Evolutionary conservation across 2,888 invertebrate species (phyloP).

Genomic region (Carterocephalus palaemon): DNA sequence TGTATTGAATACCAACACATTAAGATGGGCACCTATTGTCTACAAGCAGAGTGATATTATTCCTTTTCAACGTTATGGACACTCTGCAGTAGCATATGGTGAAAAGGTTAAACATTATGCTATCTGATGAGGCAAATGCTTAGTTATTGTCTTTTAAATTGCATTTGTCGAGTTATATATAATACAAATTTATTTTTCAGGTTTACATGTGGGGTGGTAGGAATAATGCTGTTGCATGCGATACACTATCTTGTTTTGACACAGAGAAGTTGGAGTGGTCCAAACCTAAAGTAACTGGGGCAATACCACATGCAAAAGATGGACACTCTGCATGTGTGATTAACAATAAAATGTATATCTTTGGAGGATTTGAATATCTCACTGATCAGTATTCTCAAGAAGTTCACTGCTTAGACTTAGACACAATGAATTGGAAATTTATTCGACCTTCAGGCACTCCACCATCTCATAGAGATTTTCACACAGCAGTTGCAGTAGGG

Average conservation of each 20-base stretch:
- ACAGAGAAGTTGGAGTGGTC: constrained; percentile 84
- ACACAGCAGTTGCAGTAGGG: constrained; percentile 88
- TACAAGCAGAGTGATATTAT: constrained; percentile 74
- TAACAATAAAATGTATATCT: constrained; percentile 89
- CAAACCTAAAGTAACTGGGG: constrained; percentile 82
- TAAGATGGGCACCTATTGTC: constrained; percentile 79
- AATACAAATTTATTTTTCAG: constrained; percentile 39
- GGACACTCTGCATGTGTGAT: constrained; percentile 94
- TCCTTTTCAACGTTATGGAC: constrained; percentile 94
- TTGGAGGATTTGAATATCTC: constrained; percentile 94
- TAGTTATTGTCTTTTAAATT: background rate
- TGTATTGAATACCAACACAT: constrained; percentile 86
- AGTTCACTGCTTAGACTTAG: constrained; percentile 86
- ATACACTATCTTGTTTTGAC: constrained; percentile 89
- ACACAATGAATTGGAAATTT: constrained; percentile 85
- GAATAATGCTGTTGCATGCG: constrained; percentile 90
- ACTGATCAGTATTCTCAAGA: constrained; percentile 89
- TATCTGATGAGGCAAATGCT: background rate
- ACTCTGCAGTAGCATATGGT: constrained; percentile 90
- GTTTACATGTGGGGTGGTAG: constrained; percentile 96
- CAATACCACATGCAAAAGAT: constrained; percentile 89
- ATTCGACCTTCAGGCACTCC: constrained; percentile 80
- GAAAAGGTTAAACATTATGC: constrained; percentile 73
- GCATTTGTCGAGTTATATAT: background rate
- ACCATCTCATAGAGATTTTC: constrained; percentile 91